A percentile compares a stretch with the other conserved stretches of the same genome.
phyloP scores from a whole-genome alignment of 2,888 invertebrate species.

The Phorcus lineatus region DNA sequence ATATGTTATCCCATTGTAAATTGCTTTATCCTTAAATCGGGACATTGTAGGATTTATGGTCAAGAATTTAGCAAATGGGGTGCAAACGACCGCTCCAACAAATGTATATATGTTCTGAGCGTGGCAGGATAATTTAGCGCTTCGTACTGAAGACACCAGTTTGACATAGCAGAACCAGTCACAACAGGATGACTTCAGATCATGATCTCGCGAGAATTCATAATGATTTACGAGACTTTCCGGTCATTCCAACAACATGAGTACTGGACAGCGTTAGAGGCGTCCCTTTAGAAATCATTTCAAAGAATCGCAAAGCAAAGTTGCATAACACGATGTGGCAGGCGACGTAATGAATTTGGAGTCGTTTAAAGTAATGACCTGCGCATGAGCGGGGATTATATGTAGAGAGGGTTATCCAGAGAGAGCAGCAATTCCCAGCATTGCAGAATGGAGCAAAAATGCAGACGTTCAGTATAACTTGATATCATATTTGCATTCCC shows the following conservation, averaged over 20 bases:
- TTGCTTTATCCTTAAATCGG: too few relatives aligned
- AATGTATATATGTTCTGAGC: background rate
- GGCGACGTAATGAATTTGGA: background rate
- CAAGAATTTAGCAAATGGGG: too few relatives aligned
- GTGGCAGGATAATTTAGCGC: background rate
- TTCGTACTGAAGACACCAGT: background rate
- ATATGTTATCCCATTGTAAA: too few relatives aligned
- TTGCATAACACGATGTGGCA: background rate
- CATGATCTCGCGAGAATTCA: background rate
- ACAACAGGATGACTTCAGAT: background rate
- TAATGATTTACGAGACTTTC: constrained; percentile 12
- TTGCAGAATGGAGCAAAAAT: too few relatives aligned
- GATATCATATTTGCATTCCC: too few relatives aligned
- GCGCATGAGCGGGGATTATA: background rate
- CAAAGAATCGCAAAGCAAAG: background rate
- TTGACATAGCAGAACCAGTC: background rate
- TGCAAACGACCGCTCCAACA: too few relatives aligned
- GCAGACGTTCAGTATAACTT: too few relatives aligned
- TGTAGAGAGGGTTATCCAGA: too few relatives aligned
- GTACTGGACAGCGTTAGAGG: background rate
- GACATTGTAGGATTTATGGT: too few relatives aligned
- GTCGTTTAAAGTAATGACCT: background rate
- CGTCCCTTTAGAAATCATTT: background rate
- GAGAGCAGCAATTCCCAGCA: too few relatives aligned
- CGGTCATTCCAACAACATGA: background rate